A percentile compares a stretch with the other conserved stretches of the same genome.
phyloP scores from a whole-genome alignment of 1,140 invertebrate genomes.

The Cardiocondyla obscurior region DNA sequence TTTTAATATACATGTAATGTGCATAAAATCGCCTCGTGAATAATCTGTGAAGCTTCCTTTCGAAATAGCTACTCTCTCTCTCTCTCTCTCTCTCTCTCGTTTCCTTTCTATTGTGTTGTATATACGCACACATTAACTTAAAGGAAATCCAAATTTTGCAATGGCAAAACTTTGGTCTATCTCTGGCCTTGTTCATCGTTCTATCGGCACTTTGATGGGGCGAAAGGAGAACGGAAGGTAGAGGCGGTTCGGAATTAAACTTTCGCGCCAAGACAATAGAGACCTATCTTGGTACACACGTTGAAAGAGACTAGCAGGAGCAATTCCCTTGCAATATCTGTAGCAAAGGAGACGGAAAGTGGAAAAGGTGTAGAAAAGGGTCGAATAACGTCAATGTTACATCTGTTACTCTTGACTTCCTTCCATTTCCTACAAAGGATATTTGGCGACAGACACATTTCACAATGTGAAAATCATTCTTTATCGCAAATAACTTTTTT shows the following conservation, averaged over 20 bases:
- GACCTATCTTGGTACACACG: conserved; percentile 60
- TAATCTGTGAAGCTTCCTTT: not conserved
- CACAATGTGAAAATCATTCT: not conserved
- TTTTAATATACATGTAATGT: not conserved
- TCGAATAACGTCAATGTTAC: conserved; percentile 53
- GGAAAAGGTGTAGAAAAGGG: not conserved
- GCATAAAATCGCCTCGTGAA: not conserved
- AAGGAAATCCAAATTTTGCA: conserved; percentile 24
- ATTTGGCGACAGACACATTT: not conserved
- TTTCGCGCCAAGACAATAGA: conserved; percentile 68
- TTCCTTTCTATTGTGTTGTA: no score
- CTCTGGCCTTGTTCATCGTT: conserved; percentile 66
- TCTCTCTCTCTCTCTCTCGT: no score
- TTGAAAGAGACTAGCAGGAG: conserved; percentile 56
- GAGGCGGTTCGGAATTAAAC: conserved; percentile 67
- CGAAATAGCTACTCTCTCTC: not conserved
- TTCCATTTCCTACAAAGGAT: not conserved
- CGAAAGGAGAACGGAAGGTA: conserved; percentile 47
- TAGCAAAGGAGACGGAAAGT: conserved; percentile 19
- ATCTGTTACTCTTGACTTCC: conserved; percentile 20
- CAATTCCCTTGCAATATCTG: conserved; percentile 70
- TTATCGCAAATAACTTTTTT: not conserved
- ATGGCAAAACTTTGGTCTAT: conserved; percentile 63
- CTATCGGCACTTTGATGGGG: conserved; percentile 50
- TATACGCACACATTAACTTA: not conserved